Conservation (phyloP, 2,888 invertebrate species). For the Eueremaeus valkanovi region DNA sequence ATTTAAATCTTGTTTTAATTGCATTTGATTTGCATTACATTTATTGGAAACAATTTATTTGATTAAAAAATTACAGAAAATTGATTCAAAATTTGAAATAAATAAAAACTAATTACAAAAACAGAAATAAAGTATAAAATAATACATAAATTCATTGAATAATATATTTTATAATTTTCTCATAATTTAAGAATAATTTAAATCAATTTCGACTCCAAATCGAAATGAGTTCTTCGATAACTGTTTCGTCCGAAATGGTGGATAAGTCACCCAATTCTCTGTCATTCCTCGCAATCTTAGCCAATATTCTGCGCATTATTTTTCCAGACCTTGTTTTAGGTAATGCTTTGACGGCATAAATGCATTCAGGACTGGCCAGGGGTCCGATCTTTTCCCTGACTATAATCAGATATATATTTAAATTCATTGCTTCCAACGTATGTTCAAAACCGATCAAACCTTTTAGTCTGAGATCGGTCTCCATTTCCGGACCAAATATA, state of each 20-base stretch:
- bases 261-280: constrained; percentile 90
- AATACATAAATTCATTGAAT: too few species aligned
- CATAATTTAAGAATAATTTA: too few species aligned
- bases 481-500: constrained; percentile 65
- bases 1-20: too few species aligned
- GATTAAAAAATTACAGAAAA: too few species aligned
- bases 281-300: constrained; percentile 81
- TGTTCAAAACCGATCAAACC: constrained; percentile 46
- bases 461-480: constrained; percentile 67
- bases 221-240: constrained; percentile 71
- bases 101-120: too few species aligned
- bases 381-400: constrained; percentile 90
- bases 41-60: too few species aligned
- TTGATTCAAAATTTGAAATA: too few species aligned
- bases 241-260: constrained; percentile 85
- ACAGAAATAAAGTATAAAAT: too few species aligned
- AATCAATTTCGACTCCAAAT: not conserved
- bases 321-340: constrained; percentile 98
- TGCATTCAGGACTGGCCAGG: constrained; percentile 89
- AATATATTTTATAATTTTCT: too few species aligned
- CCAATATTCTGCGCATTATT: constrained; percentile 90
- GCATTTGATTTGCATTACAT: too few species aligned
- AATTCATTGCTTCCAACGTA: too few species aligned
- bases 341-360: constrained; percentile 73
- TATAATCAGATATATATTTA: constrained; percentile 51